phyloP scores from a whole-genome alignment of 1,140 invertebrate species.

The Pachypsylla venusta region DNA sequence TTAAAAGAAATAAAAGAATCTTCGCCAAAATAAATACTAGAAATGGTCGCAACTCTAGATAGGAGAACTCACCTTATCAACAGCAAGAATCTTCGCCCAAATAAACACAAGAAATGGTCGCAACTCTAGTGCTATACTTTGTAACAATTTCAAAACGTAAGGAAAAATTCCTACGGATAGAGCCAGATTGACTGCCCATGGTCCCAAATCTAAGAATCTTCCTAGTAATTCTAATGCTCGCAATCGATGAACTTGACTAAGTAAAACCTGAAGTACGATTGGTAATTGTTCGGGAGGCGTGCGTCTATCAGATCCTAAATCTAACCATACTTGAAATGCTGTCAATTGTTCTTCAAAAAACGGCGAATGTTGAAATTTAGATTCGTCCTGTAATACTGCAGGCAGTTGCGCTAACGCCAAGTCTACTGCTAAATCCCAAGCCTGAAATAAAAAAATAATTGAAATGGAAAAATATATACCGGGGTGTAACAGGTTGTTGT shows the following conservation, averaged over 20 bases:
- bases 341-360: constrained; percentile 98
- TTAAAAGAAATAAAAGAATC: no score
- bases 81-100: constrained; percentile 97
- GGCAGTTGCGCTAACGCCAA: constrained; percentile 80
- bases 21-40: constrained; percentile 99
- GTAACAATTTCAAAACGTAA: constrained; percentile 90
- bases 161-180: constrained; percentile 97
- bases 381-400: constrained; percentile 45
- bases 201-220: constrained; percentile 88
- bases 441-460: no score
- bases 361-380: constrained; percentile 55
- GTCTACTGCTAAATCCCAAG: constrained; percentile 95
- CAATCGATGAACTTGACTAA: constrained; percentile 92
- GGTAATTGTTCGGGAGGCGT: constrained; percentile 90
- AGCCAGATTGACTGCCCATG: constrained; percentile 92
- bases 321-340: constrained; percentile 95
- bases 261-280: constrained; percentile 91
- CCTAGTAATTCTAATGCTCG: constrained; percentile 87
- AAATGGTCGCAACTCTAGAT: constrained; percentile 76
- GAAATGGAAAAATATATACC: no score
- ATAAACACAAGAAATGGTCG: constrained; percentile 90
- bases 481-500: no score
- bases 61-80: constrained; percentile 66
- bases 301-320: constrained; percentile 56
- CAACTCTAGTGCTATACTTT: constrained; percentile 83